A percentile compares a stretch with the other conserved stretches of the same genome.
These are phyloP conservation scores for Drosophila repletoides DNA, from an alignment of 1,140 invertebrate genomes.

Conservation along the genomic window DNA sequence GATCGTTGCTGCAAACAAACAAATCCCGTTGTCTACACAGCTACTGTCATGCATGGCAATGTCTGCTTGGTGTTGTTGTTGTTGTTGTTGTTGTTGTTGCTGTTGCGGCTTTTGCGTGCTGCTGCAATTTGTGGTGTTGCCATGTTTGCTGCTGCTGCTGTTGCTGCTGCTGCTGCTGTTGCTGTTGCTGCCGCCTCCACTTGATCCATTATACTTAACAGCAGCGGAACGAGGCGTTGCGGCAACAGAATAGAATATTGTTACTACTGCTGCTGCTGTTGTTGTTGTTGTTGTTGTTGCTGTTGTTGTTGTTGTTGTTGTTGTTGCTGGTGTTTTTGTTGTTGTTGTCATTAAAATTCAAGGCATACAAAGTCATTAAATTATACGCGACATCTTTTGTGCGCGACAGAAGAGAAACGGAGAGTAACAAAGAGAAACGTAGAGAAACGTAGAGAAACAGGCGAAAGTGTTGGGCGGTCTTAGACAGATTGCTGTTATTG, in stretches of 20 bases:
- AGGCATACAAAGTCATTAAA: constrained; percentile 81
- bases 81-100: background rate
- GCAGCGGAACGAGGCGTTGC: background rate
- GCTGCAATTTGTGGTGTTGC: constrained; percentile 6
- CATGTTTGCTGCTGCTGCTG: constrained; percentile 6
- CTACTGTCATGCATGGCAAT: constrained; percentile 63
- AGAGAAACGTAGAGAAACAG: background rate
- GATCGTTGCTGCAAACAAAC: constrained; percentile 67
- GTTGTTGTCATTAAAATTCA: constrained; percentile 80
- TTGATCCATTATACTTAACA: constrained; percentile 75
- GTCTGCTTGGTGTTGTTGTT: constrained; percentile 25
- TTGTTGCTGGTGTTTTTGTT: constrained; percentile 11
- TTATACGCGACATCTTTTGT: constrained; percentile 80
- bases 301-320: constrained; percentile 14
- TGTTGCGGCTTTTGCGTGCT: too few species aligned
- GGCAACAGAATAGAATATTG: constrained; percentile 15
- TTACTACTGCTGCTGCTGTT: constrained; percentile 24
- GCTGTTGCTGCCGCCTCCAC: constrained; percentile 65
- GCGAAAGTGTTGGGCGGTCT: constrained; percentile 43
- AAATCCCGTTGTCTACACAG: constrained; percentile 67
- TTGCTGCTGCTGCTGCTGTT: constrained; percentile 37
- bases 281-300: background rate
- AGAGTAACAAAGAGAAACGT: background rate
- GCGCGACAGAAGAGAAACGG: too few species aligned
- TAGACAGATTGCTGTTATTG: constrained; percentile 34